Percentiles rank a stretch among this genome's conserved stretches.
These are phyloP conservation scores for Scaptomyza cyrtandrae DNA, from an alignment of 2,888 invertebrate species.

Conservation along the genomic window DNA sequence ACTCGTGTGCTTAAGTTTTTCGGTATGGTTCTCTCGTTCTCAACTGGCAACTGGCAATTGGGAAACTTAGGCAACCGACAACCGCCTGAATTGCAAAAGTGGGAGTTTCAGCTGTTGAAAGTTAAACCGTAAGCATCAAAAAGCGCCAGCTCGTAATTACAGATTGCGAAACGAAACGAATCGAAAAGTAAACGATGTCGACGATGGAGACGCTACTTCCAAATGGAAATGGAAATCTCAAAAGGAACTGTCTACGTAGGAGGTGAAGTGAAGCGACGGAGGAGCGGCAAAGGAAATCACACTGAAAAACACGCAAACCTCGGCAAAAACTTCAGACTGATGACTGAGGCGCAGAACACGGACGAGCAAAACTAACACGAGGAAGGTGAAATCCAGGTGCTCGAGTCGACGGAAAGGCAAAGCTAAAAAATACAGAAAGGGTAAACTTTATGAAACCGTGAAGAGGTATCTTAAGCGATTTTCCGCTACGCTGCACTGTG, in stretches of 20 bases:
- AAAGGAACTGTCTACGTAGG: not conserved
- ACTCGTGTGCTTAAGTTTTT: constrained; percentile 37
- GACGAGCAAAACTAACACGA: constrained; percentile 32
- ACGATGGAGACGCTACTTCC: constrained; percentile 34
- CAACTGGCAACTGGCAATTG: constrained; percentile 18
- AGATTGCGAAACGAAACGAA: constrained; percentile 66
- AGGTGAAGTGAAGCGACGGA: not conserved
- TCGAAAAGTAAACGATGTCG: constrained; percentile 66
- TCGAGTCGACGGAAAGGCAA: not conserved
- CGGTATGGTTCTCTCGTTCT: not conserved
- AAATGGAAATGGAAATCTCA: constrained; percentile 30
- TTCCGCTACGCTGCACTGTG: constrained; percentile 56
- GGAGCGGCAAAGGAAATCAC: constrained; percentile 25
- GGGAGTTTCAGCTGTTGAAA: constrained; percentile 58
- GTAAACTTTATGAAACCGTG: constrained; percentile 52
- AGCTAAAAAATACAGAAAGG: constrained; percentile 14
- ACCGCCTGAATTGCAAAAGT: constrained; percentile 16
- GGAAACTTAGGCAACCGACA: constrained; percentile 19
- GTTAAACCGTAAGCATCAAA: constrained; percentile 64
- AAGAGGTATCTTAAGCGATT: constrained; percentile 66
- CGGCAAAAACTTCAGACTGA: constrained; percentile 57
- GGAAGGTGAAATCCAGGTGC: constrained; percentile 17
- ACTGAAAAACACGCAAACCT: constrained; percentile 46
- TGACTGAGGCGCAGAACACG: constrained; percentile 47
- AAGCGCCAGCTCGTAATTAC: constrained; percentile 66